These are phyloP conservation scores for Chloroclysta siterata DNA, from an alignment of 2,888 invertebrate species.

Conservation along the genomic window DNA sequence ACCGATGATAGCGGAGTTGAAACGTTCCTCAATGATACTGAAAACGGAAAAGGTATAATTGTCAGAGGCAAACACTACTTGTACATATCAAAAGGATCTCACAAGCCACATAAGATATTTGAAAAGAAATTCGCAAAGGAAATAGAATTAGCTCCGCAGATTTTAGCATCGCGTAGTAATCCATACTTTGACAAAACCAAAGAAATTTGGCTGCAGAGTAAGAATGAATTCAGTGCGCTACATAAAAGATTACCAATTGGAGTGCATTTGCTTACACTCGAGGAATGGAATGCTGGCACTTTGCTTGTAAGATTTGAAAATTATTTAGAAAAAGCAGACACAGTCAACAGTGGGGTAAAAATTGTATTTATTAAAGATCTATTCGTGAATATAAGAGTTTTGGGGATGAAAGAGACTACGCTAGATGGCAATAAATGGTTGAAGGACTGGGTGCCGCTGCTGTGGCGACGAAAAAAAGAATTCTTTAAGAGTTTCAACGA, in stretches of 20 bases:
- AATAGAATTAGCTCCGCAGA: constrained; percentile 53
- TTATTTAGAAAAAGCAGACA: constrained; percentile 88
- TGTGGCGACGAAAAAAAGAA: constrained; percentile 73
- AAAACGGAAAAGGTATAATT: constrained; percentile 46
- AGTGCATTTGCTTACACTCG: constrained; percentile 90
- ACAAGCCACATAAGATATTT: constrained; percentile 61
- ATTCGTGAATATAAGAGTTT: constrained; percentile 83
- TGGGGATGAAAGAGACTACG: constrained; percentile 85
- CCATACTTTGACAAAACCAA: constrained; percentile 34
- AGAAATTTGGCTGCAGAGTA: constrained; percentile 32
- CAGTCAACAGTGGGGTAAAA: constrained; percentile 77
- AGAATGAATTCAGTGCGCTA: constrained; percentile 75
- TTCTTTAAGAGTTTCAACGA: constrained; percentile 62
- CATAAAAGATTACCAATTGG: constrained; percentile 86
- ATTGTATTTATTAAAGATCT: constrained; percentile 84
- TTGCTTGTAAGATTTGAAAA: constrained; percentile 92
- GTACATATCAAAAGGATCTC: constrained; percentile 59
- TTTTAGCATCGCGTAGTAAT: constrained; percentile 44
- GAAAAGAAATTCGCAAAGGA: constrained; percentile 73
- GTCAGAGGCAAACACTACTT: constrained; percentile 64
- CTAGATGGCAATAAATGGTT: constrained; percentile 88
- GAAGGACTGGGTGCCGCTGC: constrained; percentile 77
- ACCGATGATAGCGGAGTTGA: constrained; percentile 88
- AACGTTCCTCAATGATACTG: constrained; percentile 57
- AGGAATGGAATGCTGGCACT: constrained; percentile 87